phyloP scores from a whole-genome alignment of 2,888 invertebrate species.

The Callimorpha dominula region DNA sequence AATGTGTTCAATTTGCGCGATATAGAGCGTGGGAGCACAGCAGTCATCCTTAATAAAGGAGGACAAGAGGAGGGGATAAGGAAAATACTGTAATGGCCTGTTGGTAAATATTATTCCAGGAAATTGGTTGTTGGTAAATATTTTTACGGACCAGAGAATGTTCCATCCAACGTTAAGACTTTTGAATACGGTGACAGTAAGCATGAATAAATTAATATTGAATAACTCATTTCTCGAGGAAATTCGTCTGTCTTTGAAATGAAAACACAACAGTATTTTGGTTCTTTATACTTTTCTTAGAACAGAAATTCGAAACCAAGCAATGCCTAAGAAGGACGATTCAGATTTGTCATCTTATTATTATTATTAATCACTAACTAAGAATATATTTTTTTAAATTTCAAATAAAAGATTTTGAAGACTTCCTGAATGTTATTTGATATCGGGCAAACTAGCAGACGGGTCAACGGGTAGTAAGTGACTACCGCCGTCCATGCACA shows the following conservation, averaged over 20 bases:
- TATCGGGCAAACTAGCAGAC: too few species aligned
- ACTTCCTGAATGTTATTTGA: not conserved
- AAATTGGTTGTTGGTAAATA: constrained; percentile 16
- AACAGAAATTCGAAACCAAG: not conserved
- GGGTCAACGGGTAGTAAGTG: too few species aligned
- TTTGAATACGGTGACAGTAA: constrained; percentile 10
- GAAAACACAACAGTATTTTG: constrained; percentile 11
- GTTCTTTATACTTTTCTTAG: not conserved
- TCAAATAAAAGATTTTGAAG: not conserved
- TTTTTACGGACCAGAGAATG: constrained; percentile 11
- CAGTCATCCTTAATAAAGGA: not conserved
- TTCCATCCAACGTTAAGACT: constrained; percentile 9
- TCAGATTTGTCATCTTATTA: not conserved
- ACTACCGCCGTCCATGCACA: too few species aligned
- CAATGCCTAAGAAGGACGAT: not conserved
- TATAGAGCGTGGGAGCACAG: not conserved
- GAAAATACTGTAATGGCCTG: constrained; percentile 8
- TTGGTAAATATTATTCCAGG: constrained; percentile 19
- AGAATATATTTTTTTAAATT: not conserved
- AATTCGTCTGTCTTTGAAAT: not conserved
- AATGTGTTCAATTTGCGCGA: not conserved
- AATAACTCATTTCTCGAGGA: not conserved
- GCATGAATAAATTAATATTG: constrained; percentile 15
- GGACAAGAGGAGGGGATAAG: not conserved
- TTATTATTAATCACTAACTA: not conserved